These are phyloP conservation scores for Therioaphis trifolii DNA, from an alignment of 2,888 invertebrate genomes.

Conservation along the genomic window DNA sequence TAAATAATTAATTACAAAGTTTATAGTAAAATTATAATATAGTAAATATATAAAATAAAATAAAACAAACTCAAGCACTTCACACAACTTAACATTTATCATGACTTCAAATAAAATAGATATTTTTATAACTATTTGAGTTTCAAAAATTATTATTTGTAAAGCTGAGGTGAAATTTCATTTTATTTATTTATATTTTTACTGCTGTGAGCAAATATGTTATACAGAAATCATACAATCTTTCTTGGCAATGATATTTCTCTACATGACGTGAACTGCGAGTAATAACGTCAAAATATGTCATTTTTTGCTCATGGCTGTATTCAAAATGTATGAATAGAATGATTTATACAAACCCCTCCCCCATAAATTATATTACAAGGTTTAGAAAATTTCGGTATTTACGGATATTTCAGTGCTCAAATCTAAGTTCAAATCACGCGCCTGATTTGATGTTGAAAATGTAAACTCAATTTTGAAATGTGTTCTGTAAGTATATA, in stretches of 20 bases:
- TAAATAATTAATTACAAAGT: too few species aligned
- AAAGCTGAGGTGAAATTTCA: not conserved
- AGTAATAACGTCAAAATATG: conserved; percentile 16
- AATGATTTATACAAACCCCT: conserved; percentile 31
- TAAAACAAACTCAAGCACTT: too few species aligned
- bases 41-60: too few species aligned
- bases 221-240: not conserved
- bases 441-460: too few species aligned
- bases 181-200: not conserved
- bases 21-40: too few species aligned
- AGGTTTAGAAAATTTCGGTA: not conserved
- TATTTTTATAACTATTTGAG: not conserved
- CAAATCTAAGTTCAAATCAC: not conserved
- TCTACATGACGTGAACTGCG: conserved; percentile 2
- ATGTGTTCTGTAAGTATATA: too few species aligned
- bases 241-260: not conserved
- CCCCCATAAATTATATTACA: not conserved
- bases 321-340: conserved; percentile 16
- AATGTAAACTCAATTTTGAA: too few species aligned
- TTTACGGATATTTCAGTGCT: not conserved
- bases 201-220: not conserved
- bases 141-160: not conserved
- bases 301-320: not conserved
- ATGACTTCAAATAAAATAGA: too few species aligned
- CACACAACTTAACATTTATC: too few species aligned